These are phyloP conservation scores for Xenopus tropicalis DNA, from an alignment of 2,113 vertebrate genomes.

Conservation along the genomic window DNA sequence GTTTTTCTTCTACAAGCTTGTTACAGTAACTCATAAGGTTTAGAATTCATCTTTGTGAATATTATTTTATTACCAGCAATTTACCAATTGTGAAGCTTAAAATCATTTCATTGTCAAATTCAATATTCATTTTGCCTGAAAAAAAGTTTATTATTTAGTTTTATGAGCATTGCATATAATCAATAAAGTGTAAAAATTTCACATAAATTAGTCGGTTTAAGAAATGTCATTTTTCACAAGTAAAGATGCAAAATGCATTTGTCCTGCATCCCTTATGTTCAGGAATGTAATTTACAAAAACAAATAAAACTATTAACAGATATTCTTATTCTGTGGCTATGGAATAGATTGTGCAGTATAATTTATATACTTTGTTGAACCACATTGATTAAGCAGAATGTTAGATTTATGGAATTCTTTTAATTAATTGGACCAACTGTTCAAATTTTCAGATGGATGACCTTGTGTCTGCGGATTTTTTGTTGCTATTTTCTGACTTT, in stretches of 20 bases:
- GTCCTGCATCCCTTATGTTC: no score
- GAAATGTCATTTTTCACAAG: no score
- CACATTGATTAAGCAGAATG: not conserved
- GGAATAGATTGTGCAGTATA: not conserved
- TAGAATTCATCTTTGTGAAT: no score
- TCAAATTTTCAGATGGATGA: slow-evolving; percentile 1
- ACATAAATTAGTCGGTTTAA: no score
- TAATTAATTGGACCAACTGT: not conserved
- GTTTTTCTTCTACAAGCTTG: no score
- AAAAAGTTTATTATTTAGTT: not conserved
- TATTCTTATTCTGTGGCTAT: no score
- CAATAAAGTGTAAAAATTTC: not conserved
- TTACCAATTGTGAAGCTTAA: not conserved
- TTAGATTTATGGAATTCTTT: slow-evolving; percentile 1
- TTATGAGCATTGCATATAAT: not conserved
- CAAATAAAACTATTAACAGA: no score
- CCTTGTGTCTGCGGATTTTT: not conserved
- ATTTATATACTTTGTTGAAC: not conserved
- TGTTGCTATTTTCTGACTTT: not conserved
- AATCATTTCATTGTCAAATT: not conserved
- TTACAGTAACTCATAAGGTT: no score
- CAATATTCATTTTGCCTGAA: not conserved
- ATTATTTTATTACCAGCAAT: not conserved
- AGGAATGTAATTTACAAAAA: no score
- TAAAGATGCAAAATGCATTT: no score